phyloP scores from a whole-genome alignment of 2,113 vertebrate genomes.

The Crotalus tigris region DNA sequence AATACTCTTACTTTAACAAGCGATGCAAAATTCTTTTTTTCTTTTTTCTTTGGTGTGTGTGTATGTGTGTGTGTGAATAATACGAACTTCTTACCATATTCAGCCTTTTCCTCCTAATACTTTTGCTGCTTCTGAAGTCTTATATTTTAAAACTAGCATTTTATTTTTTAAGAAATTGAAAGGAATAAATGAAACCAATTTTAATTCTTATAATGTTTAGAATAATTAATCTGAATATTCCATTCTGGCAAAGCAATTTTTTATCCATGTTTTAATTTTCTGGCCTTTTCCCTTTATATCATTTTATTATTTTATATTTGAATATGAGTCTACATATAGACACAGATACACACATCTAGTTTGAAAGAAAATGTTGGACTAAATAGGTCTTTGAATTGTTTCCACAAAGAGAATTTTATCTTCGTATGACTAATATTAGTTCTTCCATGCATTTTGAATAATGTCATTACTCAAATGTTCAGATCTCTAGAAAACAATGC shows the following conservation, averaged over 20 bases:
- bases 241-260: neutral
- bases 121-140: neutral
- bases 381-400: neutral
- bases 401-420: neutral
- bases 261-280: neutral
- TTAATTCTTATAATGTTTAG: neutral
- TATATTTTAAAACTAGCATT: neutral
- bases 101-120: neutral
- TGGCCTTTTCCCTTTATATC: neutral
- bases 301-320: neutral
- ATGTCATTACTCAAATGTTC: neutral
- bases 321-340: neutral
- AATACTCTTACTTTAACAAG: neutral
- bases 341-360: neutral
- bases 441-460: neutral
- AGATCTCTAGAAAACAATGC: neutral
- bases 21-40: neutral
- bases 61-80: neutral
- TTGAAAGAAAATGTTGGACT: neutral
- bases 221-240: neutral
- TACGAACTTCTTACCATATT: neutral
- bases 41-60: neutral
- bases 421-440: neutral
- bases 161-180: neutral
- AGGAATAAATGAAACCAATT: neutral